Conservation (phyloP, 2,888 invertebrate species). For the Ennomos fuscantarius region DNA sequence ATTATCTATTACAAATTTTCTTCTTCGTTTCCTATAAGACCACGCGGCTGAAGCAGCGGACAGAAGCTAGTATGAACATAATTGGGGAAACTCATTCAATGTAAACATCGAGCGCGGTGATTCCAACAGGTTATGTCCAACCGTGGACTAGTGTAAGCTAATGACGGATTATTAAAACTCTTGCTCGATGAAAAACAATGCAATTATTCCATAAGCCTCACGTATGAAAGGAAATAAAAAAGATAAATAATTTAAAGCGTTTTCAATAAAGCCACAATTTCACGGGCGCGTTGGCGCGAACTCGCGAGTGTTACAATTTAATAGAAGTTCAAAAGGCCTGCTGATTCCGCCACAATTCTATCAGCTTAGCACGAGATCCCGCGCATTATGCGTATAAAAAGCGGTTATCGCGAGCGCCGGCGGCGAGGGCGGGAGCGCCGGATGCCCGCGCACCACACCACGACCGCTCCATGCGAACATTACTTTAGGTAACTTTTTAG, state of each 20-base stretch:
- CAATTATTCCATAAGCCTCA: constrained; percentile 23
- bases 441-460: constrained; percentile 46
- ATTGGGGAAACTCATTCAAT: too few relatives aligned
- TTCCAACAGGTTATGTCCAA: too few relatives aligned
- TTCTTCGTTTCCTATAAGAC: too few relatives aligned
- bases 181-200: too few relatives aligned
- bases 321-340: constrained; percentile 84
- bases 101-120: too few relatives aligned
- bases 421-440: constrained; percentile 43
- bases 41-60: too few relatives aligned
- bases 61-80: too few relatives aligned
- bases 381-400: constrained; percentile 83
- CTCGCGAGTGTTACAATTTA: constrained; percentile 82
- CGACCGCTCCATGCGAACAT: constrained; percentile 52
- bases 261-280: constrained; percentile 83
- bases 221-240: constrained; percentile 50
- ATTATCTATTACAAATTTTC: too few relatives aligned
- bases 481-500: constrained; percentile 62
- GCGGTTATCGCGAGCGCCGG: constrained; percentile 72
- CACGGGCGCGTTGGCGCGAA: constrained; percentile 79
- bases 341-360: constrained; percentile 83
- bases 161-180: too few relatives aligned
- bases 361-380: constrained; percentile 83
- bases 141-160: too few relatives aligned
- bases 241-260: constrained; percentile 74